phyloP scores from a whole-genome alignment of 1,140 invertebrate species.

The Ylistrum balloti region DNA sequence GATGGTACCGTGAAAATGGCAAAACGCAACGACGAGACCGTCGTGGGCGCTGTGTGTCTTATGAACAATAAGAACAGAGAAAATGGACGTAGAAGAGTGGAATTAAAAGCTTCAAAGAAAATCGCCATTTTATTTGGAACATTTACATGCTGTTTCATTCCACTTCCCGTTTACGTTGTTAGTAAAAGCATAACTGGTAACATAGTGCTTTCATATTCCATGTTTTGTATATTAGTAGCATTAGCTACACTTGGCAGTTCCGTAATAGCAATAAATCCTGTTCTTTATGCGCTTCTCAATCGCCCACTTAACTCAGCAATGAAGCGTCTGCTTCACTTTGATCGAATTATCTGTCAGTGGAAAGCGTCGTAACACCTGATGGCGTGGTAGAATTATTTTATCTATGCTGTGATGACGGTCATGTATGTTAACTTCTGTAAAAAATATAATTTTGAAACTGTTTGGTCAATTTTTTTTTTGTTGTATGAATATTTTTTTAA shows the following conservation, averaged over 20 bases:
- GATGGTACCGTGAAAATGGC: conserved; percentile 62
- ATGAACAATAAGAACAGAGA: conserved; percentile 64
- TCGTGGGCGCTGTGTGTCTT: conserved; percentile 62
- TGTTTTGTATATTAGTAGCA: not conserved
- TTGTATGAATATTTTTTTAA: too few species aligned
- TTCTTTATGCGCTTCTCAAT: conserved; percentile 47
- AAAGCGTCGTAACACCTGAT: not conserved
- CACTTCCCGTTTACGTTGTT: conserved; percentile 59
- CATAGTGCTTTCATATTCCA: not conserved
- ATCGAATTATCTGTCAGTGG: not conserved
- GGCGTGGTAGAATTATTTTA: not conserved
- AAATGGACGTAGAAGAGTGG: conserved; percentile 62
- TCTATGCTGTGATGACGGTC: not conserved
- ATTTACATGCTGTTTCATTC: conserved; percentile 63
- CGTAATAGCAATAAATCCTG: conserved; percentile 46
- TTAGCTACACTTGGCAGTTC: conserved; percentile 17
- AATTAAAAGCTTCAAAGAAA: conserved; percentile 62
- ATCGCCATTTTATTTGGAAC: conserved; percentile 63
- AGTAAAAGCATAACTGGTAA: not conserved
- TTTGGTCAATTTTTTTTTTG: too few species aligned
- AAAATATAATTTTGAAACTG: too few species aligned
- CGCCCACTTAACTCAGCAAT: conserved; percentile 45
- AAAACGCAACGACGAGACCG: conserved; percentile 19
- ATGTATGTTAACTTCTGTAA: too few species aligned
- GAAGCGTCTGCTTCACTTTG: not conserved